A percentile compares a stretch with the other conserved stretches of the same genome.
phyloP scores from a whole-genome alignment of 2,113 vertebrate genomes.

The Corythornis vintsioides region DNA sequence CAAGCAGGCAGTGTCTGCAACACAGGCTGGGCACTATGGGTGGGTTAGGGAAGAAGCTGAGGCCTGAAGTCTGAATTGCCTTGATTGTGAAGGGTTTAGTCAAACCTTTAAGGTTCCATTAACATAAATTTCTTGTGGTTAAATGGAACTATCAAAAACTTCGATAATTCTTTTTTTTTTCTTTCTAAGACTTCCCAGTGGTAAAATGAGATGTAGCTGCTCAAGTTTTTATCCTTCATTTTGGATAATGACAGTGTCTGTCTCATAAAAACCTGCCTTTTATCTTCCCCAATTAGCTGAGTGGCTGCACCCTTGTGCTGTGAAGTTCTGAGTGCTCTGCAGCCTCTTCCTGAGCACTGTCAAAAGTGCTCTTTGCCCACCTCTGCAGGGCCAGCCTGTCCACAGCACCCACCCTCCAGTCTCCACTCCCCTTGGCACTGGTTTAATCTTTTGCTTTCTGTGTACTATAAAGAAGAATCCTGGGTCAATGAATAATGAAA shows the following conservation, averaged over 20 bases:
- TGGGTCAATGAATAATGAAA: constrained; percentile 69
- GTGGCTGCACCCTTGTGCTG: constrained; percentile 52
- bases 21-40: fast-evolving
- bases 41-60: not conserved
- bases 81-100: not conserved
- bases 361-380: constrained; percentile 23
- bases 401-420: constrained; percentile 22
- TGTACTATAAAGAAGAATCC: constrained; percentile 31
- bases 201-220: constrained; percentile 22
- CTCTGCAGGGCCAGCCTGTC: constrained; percentile 17
- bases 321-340: constrained; percentile 54
- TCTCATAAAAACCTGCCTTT: constrained; percentile 68
- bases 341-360: constrained; percentile 35
- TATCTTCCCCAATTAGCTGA: constrained; percentile 76
- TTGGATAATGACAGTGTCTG: constrained; percentile 52
- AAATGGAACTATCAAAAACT: constrained; percentile 52
- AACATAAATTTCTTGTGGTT: constrained; percentile 8
- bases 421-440: not conserved
- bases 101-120: constrained; percentile 32
- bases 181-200: constrained; percentile 36
- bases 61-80: not conserved
- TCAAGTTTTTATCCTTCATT: constrained; percentile 52
- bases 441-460: constrained; percentile 66
- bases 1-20: not conserved
- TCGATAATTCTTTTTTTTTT: constrained; percentile 23